Evolutionary conservation across 1,140 invertebrate species (phyloP), one percentile per base, ranked within the genome.

Genomic region (Sycophaga agraensis): DNA sequence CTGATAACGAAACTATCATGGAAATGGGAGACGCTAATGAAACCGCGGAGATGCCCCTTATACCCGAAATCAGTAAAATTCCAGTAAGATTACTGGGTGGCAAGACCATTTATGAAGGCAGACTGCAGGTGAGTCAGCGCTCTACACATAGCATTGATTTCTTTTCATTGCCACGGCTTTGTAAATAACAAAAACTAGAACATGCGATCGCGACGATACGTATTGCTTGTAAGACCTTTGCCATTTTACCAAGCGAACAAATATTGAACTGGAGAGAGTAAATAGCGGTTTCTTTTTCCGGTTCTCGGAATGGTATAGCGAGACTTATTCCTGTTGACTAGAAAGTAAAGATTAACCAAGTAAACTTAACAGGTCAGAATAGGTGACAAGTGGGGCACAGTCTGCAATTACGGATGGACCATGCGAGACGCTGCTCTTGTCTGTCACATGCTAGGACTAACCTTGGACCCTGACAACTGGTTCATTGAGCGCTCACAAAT

Each of bases 361-460:
- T 6, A 31, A 31, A 31, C 28, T 31, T 35, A 84, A 11, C 80
- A 91, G 81, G 84, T 92, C 0, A 84, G 88, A 68, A 82, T 97
- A 7, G 87, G 90, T 62, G 85, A 89, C 16, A 88, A 88, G 77
- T 99, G 97, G 97, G 97, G 97, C 46, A 97, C 95, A 0, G 92
- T 99, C 4, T 99, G 97, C 72, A 94, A 94, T 81, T 93, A 98
- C 74, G 91, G 90, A 24, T 99, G 97, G 95, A 96, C 88, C 45
- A 89, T 93, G n/a, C 83, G 88, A 43, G 90, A 95, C 69, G 95
- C 97, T 2, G 91, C 94, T 0, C 77, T 99, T 19, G 96, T 94
- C 0, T 99, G 97, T 74, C 92, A 97, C 80, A 96, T 98, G 79
- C 77, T 99, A 57, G 97, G 97, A 0, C 82, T 95, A 48, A 93